These are phyloP conservation scores for Bubo blakistoni DNA, from an alignment of 2,113 vertebrate species.

Conservation along the genomic window DNA sequence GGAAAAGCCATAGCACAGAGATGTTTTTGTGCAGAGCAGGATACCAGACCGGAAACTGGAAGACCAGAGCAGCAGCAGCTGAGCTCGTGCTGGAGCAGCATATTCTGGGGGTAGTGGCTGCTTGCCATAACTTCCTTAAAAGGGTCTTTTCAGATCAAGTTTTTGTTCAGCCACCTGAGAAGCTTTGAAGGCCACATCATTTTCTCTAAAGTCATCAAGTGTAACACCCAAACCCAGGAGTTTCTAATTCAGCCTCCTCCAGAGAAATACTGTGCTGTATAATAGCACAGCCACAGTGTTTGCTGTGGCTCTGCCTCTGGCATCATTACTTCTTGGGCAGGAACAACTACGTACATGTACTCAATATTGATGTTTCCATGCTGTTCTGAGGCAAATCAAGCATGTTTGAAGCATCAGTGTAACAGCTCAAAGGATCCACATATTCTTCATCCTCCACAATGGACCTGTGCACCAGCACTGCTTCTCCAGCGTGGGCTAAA, in stretches of 20 bases:
- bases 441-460: background rate
- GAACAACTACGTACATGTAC: background rate
- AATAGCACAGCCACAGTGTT: background rate
- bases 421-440: background rate
- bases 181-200: background rate
- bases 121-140: conserved; percentile 27
- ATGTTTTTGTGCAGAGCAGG: conserved; percentile 29
- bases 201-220: no score
- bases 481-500: background rate
- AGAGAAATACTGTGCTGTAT: background rate
- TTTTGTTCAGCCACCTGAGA: background rate
- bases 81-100: conserved; percentile 23
- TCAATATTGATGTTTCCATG: background rate
- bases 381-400: background rate
- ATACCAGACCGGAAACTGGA: conserved; percentile 41
- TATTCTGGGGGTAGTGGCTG: background rate
- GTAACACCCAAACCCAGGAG: background rate
- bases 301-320: background rate
- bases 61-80: background rate
- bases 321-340: background rate
- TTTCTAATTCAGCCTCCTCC: background rate
- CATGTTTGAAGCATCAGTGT: background rate
- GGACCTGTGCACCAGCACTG: background rate
- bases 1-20: background rate
- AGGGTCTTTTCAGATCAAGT: background rate